Evolutionary conservation across 1,140 invertebrate species (phyloP), one percentile per base, ranked within the genome.

Genomic region (Pseudobourletiella spinata): DNA sequence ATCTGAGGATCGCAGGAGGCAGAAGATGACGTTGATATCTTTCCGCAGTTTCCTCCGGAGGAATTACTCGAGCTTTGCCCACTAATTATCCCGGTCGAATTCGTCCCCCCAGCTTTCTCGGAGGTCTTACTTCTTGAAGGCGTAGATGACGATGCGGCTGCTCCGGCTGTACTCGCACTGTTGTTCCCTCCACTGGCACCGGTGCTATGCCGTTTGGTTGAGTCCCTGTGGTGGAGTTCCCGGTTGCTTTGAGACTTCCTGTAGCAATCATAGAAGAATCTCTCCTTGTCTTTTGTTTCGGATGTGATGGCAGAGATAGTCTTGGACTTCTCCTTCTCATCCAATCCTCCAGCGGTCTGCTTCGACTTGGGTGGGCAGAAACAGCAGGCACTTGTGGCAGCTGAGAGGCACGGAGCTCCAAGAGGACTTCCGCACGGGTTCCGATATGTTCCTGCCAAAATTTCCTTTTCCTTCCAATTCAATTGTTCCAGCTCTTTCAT

Each of bases 401-500:
- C 58, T 8, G 65, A 30, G 0, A 69, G 32, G 22, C 67, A 66
- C 16, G 64, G 64, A 0, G 51, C 67, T 11, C 48, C 58, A 32
- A 66, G 35, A 3, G 60, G 63, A 39, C 42, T 62, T 30, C 58
- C 50, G 22, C 59, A 64, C 1, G 51, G 58, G 18, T 57, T 46
- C 18, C 63, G 28, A 39, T 57, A 59, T 24, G 59, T 46, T 18
- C 69, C 69, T 16, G 70, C 59, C 42, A 77, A 56, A 24, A 94
- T 78, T 71, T 91, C 86, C 59, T 86, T 81, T 75, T 95, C 91
- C 39, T 87, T 80, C 26, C 90, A 78, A 71, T 86, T 88, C 2
- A 95, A 77, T 56, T 86, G 80, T 71, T 93, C 89, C 30, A 94
- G 74, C 77, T 95, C 90, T 48, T 82, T 80, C 77, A 91, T 83